Conservation (phyloP, 1,140 invertebrate species). For the Aphaenogaster ashmeadi region DNA sequence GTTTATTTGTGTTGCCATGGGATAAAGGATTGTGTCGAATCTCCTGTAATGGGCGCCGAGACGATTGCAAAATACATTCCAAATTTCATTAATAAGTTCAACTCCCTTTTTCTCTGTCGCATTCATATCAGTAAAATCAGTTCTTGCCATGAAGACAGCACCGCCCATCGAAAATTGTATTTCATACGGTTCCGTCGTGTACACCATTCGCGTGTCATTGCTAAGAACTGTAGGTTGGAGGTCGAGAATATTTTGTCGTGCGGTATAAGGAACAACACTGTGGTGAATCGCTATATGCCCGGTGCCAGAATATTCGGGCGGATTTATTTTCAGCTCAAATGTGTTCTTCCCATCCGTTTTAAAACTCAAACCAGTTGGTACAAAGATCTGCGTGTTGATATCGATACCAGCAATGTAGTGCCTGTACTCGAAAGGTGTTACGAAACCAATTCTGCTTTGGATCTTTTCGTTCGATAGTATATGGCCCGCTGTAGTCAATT, state of each 20-base stretch:
- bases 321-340: slow-evolving; percentile 84
- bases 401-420: slow-evolving; percentile 89
- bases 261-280: slow-evolving; percentile 89
- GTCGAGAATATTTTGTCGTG: slow-evolving; percentile 87
- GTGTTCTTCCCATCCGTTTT: slow-evolving; percentile 46
- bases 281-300: slow-evolving; percentile 85
- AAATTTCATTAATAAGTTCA: background rate
- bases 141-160: background rate
- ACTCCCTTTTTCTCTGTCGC: background rate
- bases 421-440: slow-evolving; percentile 89
- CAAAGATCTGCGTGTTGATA: slow-evolving; percentile 87
- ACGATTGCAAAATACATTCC: background rate
- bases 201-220: slow-evolving; percentile 77
- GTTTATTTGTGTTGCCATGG: background rate
- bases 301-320: slow-evolving; percentile 73
- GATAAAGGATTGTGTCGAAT: background rate
- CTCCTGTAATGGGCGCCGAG: background rate
- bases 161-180: background rate
- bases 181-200: background rate
- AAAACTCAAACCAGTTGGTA: slow-evolving; percentile 80
- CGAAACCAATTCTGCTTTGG: slow-evolving; percentile 89
- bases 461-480: slow-evolving; percentile 86
- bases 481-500: slow-evolving; percentile 7
- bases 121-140: background rate
- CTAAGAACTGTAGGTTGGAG: slow-evolving; percentile 85